Conservation (phyloP, 2,113 vertebrate genomes). For the Peromyscus californicus region DNA sequence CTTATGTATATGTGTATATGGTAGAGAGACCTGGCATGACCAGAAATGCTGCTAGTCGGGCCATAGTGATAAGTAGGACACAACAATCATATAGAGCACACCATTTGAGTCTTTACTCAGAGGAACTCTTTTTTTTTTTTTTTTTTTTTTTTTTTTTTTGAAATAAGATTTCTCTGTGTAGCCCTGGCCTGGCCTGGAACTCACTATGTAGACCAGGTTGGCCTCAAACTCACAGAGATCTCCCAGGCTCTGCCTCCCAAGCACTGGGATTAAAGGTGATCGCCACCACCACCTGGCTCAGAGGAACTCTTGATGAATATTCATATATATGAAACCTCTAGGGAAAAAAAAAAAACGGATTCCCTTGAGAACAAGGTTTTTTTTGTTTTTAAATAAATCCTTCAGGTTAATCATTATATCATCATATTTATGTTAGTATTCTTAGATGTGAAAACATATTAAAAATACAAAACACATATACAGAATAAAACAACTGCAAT, state of each 20-base stretch:
- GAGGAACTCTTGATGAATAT: neutral
- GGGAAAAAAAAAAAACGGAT: neutral
- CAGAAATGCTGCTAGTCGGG: neutral
- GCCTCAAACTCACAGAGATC: too few species aligned
- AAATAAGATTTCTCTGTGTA: too few species aligned
- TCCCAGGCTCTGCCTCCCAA: too few species aligned
- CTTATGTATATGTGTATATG: neutral
- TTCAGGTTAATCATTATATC: neutral
- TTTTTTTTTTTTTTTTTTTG: too few species aligned
- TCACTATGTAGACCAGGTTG: too few species aligned
- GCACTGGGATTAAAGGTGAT: too few species aligned
- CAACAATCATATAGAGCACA: neutral
- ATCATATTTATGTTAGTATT: neutral
- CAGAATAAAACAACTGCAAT: neutral
- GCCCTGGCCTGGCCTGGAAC: too few species aligned
- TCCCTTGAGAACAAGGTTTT: neutral
- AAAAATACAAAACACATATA: neutral
- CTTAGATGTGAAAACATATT: neutral
- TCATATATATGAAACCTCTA: neutral
- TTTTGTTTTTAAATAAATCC: neutral
- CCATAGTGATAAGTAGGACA: neutral
- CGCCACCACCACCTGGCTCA: too few species aligned
- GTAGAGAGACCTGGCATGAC: too few species aligned
- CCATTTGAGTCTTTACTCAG: neutral
- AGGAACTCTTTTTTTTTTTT: too few species aligned